Evolutionary conservation across 2,113 vertebrate species (phyloP).

Genomic region (Peromyscus californicus): DNA sequence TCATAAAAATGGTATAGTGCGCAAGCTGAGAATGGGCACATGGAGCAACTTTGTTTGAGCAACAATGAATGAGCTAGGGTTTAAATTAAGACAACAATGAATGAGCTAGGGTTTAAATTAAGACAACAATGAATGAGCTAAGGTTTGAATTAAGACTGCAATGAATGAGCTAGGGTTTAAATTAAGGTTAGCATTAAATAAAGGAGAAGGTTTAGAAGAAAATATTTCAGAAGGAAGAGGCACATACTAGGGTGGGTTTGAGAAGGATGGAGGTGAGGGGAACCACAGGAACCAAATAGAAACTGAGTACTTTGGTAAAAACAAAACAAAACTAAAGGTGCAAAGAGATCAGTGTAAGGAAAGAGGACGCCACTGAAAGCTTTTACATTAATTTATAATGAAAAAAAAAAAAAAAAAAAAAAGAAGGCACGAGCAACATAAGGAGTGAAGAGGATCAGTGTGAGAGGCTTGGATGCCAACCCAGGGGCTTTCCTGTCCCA

Average conservation of each 20-base stretch:
- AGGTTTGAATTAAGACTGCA: background rate
- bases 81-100: too few relatives aligned
- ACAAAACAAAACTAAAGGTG: background rate
- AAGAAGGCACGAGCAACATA: background rate
- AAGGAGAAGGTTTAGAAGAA: background rate
- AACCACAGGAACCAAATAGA: background rate
- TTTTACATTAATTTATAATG: background rate
- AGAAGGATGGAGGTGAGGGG: background rate
- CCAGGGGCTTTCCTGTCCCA: background rate
- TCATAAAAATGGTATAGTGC: background rate
- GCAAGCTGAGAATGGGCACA: background rate
- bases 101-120: background rate
- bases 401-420: background rate
- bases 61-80: background rate
- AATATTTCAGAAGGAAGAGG: background rate
- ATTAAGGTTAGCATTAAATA: background rate
- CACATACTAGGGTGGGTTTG: background rate
- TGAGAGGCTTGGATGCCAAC: background rate
- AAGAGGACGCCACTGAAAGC: background rate
- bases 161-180: too few relatives aligned
- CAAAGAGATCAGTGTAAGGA: background rate
- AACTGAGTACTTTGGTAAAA: background rate
- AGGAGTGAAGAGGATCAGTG: too few relatives aligned
- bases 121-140: background rate
- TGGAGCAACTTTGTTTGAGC: background rate